Evolutionary conservation across 2,113 vertebrate species (phyloP), one percentile per base, ranked within the genome.

Genomic region (Menura novaehollandiae): DNA sequence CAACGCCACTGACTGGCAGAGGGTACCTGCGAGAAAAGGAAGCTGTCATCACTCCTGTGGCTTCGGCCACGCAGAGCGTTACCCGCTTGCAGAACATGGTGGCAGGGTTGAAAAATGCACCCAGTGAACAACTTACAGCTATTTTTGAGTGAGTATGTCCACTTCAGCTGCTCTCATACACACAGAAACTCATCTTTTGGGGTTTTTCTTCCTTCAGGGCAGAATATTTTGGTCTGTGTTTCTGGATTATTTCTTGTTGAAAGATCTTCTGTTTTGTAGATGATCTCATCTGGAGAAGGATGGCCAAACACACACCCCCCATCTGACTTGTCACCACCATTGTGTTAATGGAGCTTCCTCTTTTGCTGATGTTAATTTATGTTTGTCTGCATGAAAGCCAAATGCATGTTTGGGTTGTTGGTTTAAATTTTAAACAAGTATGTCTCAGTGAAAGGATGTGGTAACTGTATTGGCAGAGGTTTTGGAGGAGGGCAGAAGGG

Each of bases 61-160:
- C 99, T 60, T 99, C 98, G 6, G 99, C 99, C 1, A 99, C 99
- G 3, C 99, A 99, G 58, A 99, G 99, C 3, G 99, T 99, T 56
- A 99, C 98, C 91, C 98, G 99, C 4, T 91, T 99, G 92, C 99
- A 99, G 97, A 98, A 97, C 96, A 99, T 99, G 97, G 99, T 99
- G 95, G 91, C 98, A 11, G 99, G 99, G 9, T 44, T 99, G 47
- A 98, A 98, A 96, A 98, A 98, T 16, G 97, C 98, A 9, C 99
- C 99, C 2, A 99, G 98, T 24, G 99, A 99, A 14, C 97, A 98
- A 18, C 98, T 99, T 60, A 13, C 94, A 49, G 93, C 96, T 79
- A 98, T 99, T 87, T 99, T 99, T 94, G 98, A 98, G 99, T 99
- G 95, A 97, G 98, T 93, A 44, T 3, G 1, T 60, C 33, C 10